phyloP scores from a whole-genome alignment of 2,797 vertebrate species.

The Propithecus perrieri region DNA sequence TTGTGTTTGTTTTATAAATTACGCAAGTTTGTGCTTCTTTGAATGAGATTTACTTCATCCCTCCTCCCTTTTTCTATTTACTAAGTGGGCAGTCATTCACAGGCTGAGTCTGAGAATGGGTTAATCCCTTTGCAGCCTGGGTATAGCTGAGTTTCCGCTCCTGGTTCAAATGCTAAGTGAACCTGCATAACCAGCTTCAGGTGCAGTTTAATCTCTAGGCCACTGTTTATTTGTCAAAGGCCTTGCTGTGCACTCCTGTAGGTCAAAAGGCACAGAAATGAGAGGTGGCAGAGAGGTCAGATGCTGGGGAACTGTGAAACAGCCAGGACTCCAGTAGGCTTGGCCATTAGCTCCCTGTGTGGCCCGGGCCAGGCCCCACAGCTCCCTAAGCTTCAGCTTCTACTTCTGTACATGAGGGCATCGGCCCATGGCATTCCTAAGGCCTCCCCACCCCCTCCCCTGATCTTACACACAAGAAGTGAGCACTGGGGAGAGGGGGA shows the following conservation, averaged over 20 bases:
- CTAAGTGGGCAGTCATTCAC: not conserved
- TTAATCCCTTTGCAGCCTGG: slow-evolving; percentile 44
- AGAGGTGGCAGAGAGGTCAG: slow-evolving; percentile 77
- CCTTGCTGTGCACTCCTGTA: slow-evolving; percentile 73
- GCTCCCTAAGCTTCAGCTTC: not conserved
- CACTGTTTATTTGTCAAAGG: slow-evolving; percentile 81
- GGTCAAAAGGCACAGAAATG: slow-evolving; percentile 75
- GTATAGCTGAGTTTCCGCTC: slow-evolving; percentile 33
- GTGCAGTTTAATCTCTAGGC: slow-evolving; percentile 76
- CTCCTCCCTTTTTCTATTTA: not conserved
- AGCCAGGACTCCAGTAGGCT: slow-evolving; percentile 5
- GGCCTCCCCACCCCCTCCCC: accelerated
- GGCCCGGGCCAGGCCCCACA: slow-evolving; percentile 23
- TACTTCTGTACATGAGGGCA: not conserved
- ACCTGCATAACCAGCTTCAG: slow-evolving; percentile 77
- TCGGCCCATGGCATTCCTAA: not conserved
- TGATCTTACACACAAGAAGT: not conserved
- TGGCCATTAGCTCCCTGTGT: slow-evolving; percentile 75
- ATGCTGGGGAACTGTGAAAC: slow-evolving; percentile 49
- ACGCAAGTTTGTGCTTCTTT: not conserved
- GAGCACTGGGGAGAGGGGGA: not conserved
- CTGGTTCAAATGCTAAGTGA: slow-evolving; percentile 68
- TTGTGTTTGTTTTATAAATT: not conserved
- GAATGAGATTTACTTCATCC: not conserved
- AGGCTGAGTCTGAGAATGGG: slow-evolving; percentile 47